Conservation (phyloP, 2,888 invertebrate genomes). For the Harpalus rufipes region DNA sequence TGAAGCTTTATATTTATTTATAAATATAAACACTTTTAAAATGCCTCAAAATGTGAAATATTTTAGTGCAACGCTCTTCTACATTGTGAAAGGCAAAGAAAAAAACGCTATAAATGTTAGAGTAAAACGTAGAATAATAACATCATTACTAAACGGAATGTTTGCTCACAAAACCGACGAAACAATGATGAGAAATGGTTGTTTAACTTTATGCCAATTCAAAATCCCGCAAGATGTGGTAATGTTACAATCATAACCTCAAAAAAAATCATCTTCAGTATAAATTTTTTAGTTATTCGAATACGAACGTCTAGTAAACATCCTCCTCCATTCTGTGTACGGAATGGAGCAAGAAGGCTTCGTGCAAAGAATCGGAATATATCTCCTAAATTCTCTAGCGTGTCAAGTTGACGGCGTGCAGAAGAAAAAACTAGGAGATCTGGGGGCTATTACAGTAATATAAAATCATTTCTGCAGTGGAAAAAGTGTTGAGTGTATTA, state of each 20-base stretch:
- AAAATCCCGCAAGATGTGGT: conserved; percentile 97
- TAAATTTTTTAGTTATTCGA: conserved; percentile 86
- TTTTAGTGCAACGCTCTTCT: conserved; percentile 94
- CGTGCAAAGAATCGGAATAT: conserved; percentile 96
- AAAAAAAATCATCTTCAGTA: neutral
- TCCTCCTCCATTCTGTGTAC: conserved; percentile 89
- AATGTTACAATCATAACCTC: conserved; percentile 67
- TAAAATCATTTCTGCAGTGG: conserved; percentile 70
- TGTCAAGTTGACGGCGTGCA: conserved; percentile 97
- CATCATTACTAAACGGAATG: conserved; percentile 93
- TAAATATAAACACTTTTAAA: no score
- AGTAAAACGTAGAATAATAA: conserved; percentile 89
- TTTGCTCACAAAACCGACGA: conserved; percentile 90
- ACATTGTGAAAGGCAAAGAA: conserved; percentile 94
- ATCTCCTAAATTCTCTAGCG: conserved; percentile 95
- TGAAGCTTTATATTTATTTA: no score
- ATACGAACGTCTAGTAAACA: conserved; percentile 91
- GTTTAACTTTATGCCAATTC: conserved; percentile 95
- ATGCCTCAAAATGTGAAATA: conserved; percentile 40
- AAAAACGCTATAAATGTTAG: conserved; percentile 85
- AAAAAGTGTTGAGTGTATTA: conserved; percentile 1
- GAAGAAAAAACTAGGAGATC: conserved; percentile 93
- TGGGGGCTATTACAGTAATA: conserved; percentile 91
- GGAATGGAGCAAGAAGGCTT: conserved; percentile 93
- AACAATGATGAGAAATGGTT: conserved; percentile 98